These are phyloP conservation scores for Hydrocynus forskahlii DNA, from an alignment of 2,797 vertebrate species.

Conservation along the genomic window DNA sequence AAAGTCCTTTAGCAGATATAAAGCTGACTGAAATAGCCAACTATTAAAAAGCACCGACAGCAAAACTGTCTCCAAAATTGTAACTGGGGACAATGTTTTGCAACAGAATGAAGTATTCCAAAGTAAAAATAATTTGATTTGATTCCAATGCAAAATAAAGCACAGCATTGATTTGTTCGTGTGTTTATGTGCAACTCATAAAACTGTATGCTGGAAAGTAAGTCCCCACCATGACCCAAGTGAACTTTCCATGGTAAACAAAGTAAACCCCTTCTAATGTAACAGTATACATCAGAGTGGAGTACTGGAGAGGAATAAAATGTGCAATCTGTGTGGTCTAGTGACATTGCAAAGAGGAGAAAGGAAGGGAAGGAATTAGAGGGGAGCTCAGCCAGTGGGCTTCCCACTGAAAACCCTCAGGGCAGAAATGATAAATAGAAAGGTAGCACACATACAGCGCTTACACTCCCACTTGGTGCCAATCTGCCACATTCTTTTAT, in stretches of 20 bases:
- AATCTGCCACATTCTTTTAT: slow-evolving; percentile 85
- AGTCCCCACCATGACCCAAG: slow-evolving; percentile 61
- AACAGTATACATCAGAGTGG: slow-evolving; percentile 70
- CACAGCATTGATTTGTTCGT: slow-evolving; percentile 60
- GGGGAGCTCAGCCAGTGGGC: slow-evolving; percentile 31
- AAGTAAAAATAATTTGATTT: slow-evolving; percentile 56
- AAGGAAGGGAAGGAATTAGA: slow-evolving; percentile 52
- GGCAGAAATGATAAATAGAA: slow-evolving; percentile 48
- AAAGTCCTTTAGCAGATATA: not conserved
- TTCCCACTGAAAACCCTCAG: slow-evolving; percentile 71
- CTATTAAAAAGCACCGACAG: slow-evolving; percentile 9
- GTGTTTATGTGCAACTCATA: slow-evolving; percentile 69
- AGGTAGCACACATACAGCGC: slow-evolving; percentile 69
- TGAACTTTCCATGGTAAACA: slow-evolving; percentile 71
- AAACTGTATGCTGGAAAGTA: slow-evolving; percentile 61
- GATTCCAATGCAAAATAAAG: slow-evolving; percentile 62
- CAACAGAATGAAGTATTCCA: not conserved
- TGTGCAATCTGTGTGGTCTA: slow-evolving; percentile 88
- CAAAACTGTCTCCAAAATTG: not conserved
- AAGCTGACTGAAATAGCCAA: not conserved
- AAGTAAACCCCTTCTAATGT: slow-evolving; percentile 72
- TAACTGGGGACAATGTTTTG: not conserved
- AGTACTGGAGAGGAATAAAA: slow-evolving; percentile 70
- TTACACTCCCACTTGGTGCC: slow-evolving; percentile 76
- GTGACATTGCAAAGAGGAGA: slow-evolving; percentile 75